Percentiles rank a stretch among this genome's conserved stretches.
These are phyloP conservation scores for Encarsia formosa DNA, from an alignment of 2,888 invertebrate genomes.

Conservation along the genomic window DNA sequence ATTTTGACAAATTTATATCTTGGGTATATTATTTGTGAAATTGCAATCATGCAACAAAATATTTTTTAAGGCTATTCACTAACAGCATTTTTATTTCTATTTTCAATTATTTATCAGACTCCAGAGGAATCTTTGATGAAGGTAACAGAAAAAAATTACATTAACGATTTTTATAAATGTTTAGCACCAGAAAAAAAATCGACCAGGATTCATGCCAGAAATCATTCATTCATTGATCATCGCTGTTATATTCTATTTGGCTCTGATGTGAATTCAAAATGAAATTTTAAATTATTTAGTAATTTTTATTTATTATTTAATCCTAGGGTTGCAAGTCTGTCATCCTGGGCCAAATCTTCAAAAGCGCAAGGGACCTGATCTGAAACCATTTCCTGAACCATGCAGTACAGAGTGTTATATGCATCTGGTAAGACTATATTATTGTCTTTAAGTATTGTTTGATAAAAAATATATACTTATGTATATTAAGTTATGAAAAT, in stretches of 20 bases:
- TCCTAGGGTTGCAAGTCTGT: slow-evolving; percentile 76
- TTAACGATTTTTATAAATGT: slow-evolving; percentile 36
- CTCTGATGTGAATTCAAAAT: slow-evolving; percentile 12
- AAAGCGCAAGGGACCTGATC: slow-evolving; percentile 82
- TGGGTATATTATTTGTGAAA: too few relatives aligned
- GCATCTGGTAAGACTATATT: slow-evolving; percentile 63
- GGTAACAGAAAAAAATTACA: slow-evolving; percentile 40
- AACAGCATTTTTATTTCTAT: slow-evolving; percentile 37
- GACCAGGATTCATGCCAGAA: slow-evolving; percentile 36
- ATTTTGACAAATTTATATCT: too few relatives aligned
- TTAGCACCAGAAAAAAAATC: slow-evolving; percentile 39
- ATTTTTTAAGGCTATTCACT: slow-evolving; percentile 29
- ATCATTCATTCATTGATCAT: slow-evolving; percentile 40
- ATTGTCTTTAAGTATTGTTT: too few relatives aligned
- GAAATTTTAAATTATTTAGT: neutral
- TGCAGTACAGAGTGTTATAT: slow-evolving; percentile 86
- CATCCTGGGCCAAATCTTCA: slow-evolving; percentile 87
- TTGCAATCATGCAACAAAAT: too few relatives aligned
- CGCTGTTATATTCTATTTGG: slow-evolving; percentile 28
- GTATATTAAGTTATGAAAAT: neutral
- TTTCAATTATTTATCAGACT: slow-evolving; percentile 43
- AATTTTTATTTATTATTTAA: slow-evolving; percentile 5
- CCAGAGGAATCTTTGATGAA: slow-evolving; percentile 47
- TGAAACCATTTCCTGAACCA: slow-evolving; percentile 80
- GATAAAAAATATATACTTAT: neutral